These are phyloP conservation scores for Nothoprocta perdicaria DNA, from an alignment of 2,113 vertebrate species.

Conservation along the genomic window DNA sequence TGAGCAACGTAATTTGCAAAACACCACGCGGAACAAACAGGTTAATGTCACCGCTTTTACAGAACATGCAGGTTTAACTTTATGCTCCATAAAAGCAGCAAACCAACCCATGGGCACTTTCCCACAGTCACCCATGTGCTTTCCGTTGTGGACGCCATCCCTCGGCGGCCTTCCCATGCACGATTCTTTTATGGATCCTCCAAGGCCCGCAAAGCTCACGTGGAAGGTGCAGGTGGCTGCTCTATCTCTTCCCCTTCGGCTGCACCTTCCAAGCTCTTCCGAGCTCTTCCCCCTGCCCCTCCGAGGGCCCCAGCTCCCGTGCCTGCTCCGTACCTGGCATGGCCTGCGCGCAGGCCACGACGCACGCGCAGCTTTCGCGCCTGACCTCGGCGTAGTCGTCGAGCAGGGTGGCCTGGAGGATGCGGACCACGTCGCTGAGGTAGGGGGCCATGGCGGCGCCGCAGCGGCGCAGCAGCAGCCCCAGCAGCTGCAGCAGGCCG, in stretches of 20 bases:
- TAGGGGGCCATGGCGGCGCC: constrained; percentile 80
- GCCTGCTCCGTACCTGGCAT: constrained; percentile 82
- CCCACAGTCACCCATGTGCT: neutral
- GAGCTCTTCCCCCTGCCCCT: rapidly evolving
- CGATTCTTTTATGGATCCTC: rapidly evolving
- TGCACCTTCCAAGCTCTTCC: neutral
- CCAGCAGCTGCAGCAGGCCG: constrained; percentile 82
- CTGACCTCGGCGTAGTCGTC: constrained; percentile 91
- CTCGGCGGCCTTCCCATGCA: neutral
- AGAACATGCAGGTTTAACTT: neutral
- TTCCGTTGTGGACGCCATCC: neutral
- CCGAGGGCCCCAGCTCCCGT: rapidly evolving
- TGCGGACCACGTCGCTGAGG: constrained; percentile 82
- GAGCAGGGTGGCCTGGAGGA: constrained; percentile 82
- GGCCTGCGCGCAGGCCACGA: constrained; percentile 75
- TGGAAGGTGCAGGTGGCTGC: neutral
- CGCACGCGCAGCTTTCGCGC: constrained; percentile 88
- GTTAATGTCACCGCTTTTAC: rapidly evolving
- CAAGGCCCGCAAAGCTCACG: neutral
- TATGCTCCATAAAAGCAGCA: neutral
- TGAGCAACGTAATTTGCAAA: rapidly evolving
- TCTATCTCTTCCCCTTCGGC: neutral
- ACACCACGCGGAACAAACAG: rapidly evolving
- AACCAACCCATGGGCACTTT: rapidly evolving
- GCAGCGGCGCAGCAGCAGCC: constrained; percentile 80